Evolutionary conservation across 1,140 invertebrate species (phyloP).

Genomic region (Megalonaias nervosa): DNA sequence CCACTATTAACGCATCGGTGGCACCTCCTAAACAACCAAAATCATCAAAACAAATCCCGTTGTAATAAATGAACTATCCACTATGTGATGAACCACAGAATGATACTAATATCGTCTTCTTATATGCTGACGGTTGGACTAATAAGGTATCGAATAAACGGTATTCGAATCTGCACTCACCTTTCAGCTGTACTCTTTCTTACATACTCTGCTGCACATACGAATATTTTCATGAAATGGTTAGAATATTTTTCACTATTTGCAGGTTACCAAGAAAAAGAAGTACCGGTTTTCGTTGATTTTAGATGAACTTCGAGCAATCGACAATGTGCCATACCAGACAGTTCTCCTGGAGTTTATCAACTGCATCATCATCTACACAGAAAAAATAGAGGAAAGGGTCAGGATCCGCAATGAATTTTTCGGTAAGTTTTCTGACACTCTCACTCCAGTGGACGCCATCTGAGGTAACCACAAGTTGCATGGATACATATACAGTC

Average conservation of each 20-base stretch:
- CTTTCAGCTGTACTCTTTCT: too few relatives aligned
- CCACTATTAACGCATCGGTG: too few relatives aligned
- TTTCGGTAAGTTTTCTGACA: conserved; percentile 68
- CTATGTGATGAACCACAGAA: too few relatives aligned
- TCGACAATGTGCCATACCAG: conserved; percentile 69
- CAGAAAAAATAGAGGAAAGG: conserved; percentile 67
- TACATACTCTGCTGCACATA: too few relatives aligned
- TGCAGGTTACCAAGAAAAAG: conserved; percentile 58
- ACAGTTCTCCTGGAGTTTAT: conserved; percentile 72
- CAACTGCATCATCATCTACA: conserved; percentile 74
- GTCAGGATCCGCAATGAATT: conserved; percentile 73
- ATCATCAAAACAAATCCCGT: too few relatives aligned
- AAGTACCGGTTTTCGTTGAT: conserved; percentile 72
- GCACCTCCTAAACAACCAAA: too few relatives aligned
- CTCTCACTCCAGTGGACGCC: background rate
- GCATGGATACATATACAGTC: background rate
- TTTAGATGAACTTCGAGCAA: conserved; percentile 70
- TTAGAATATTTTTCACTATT: conserved; percentile 18
- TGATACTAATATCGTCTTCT: too few relatives aligned
- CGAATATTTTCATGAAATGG: too few relatives aligned
- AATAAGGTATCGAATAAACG: too few relatives aligned
- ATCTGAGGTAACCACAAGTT: background rate
- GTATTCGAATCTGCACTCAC: too few relatives aligned
- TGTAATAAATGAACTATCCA: too few relatives aligned
- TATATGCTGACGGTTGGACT: too few relatives aligned